Evolutionary conservation across 1,140 invertebrate species (phyloP).

Genomic region (Mycetomoellerius zeteki): DNA sequence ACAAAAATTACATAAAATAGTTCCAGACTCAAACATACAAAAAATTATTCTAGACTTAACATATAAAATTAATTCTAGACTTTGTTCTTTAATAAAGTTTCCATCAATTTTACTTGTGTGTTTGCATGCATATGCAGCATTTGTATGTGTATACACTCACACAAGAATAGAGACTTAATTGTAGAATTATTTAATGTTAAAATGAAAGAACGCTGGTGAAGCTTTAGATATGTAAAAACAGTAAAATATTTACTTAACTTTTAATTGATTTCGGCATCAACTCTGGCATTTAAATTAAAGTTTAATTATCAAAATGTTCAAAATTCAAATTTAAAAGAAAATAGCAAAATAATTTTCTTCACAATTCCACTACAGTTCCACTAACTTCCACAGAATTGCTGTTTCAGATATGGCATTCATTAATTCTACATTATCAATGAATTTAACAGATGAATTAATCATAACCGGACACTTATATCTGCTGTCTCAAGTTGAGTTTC

Average conservation of each 20-base stretch:
- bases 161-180: conserved; percentile 20
- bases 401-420: not conserved
- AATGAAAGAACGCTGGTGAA: not conserved
- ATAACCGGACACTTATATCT: not conserved
- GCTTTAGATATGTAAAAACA: not conserved
- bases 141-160: not conserved
- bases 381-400: not conserved
- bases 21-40: not conserved
- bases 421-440: conserved; percentile 1
- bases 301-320: not conserved
- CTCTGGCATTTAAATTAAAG: not conserved
- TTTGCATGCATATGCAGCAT: too few relatives aligned
- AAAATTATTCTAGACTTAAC: conserved; percentile 8
- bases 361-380: not conserved
- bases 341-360: not conserved
- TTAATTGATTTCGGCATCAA: conserved; percentile 10
- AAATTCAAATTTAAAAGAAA: not conserved
- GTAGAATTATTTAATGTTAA: conserved; percentile 36
- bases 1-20: not conserved
- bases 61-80: not conserved
- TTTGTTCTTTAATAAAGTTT: conserved; percentile 1
- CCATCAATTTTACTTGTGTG: not conserved
- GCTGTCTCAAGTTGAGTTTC: not conserved
- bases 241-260: not conserved
- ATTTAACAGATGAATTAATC: conserved; percentile 32